Percentiles rank a stretch among this genome's conserved stretches.
Conservation (phyloP, 2,113 vertebrate species). For the Pseudorectes ferrugineus region DNA sequence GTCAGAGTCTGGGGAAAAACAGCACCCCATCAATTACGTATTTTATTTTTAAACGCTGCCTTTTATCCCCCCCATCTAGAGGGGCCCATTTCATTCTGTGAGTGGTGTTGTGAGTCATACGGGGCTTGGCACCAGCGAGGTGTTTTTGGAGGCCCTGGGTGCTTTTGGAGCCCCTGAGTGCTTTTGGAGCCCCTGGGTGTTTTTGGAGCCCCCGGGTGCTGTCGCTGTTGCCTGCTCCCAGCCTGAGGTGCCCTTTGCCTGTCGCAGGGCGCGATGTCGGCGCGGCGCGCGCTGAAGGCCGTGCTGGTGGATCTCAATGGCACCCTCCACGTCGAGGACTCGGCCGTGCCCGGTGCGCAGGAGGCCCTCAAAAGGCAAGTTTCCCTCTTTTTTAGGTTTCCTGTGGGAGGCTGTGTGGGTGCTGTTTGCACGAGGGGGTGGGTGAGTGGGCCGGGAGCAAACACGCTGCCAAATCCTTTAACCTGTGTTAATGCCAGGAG, state of each 20-base stretch:
- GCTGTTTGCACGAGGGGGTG: not conserved
- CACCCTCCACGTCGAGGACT: slow-evolving; percentile 92
- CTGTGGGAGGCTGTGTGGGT: not conserved
- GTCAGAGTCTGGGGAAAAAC: not conserved
- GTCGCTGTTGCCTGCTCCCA: slow-evolving; percentile 62
- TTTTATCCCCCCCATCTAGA: not conserved
- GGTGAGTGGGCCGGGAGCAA: not conserved
- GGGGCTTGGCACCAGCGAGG: not conserved
- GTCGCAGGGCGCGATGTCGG: slow-evolving; percentile 76
- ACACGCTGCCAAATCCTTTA: fast-evolving
- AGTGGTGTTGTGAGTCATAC: not conserved
- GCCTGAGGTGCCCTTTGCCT: slow-evolving; percentile 19
- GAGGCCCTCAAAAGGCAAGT: slow-evolving; percentile 89
- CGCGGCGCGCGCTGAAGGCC: slow-evolving; percentile 81
- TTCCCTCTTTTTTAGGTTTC: not conserved
- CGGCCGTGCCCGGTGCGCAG: slow-evolving; percentile 88
- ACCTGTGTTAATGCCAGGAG: not conserved
- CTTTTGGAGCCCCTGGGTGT: not conserved
- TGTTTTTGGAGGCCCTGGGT: no score
- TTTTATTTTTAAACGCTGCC: not conserved
- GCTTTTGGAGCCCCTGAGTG: no score
- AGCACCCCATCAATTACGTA: not conserved
- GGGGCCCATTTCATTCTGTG: not conserved
- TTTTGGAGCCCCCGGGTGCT: slow-evolving; percentile 36
- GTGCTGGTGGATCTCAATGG: slow-evolving; percentile 96